phyloP scores from a whole-genome alignment of 2,797 vertebrate species.

The Esox lucius region DNA sequence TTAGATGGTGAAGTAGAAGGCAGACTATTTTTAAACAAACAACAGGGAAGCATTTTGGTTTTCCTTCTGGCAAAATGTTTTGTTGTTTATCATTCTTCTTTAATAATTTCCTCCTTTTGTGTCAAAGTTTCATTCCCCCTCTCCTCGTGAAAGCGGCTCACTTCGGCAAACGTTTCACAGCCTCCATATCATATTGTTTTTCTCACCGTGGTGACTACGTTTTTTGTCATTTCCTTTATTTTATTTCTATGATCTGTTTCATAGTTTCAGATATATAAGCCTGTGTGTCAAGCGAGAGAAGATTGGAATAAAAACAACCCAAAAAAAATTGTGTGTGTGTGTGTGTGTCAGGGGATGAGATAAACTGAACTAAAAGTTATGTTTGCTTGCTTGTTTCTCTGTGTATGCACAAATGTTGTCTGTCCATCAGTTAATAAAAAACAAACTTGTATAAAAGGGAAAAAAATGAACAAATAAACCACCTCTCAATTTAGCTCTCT shows the following conservation, averaged over 20 bases:
- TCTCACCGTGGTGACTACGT: conserved; percentile 49
- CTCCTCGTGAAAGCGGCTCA: conserved; percentile 36
- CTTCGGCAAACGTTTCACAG: conserved; percentile 27
- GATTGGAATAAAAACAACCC: conserved; percentile 44
- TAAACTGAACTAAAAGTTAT: conserved; percentile 28
- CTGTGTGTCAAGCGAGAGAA: conserved; percentile 59
- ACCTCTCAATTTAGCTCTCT: conserved; percentile 35
- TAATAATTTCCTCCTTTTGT: conserved; percentile 40
- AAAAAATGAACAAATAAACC: conserved; percentile 54
- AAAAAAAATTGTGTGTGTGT: conserved; percentile 22
- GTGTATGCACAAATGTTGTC: conserved; percentile 18
- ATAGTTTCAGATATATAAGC: conserved; percentile 61
- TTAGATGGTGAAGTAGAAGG: conserved; percentile 53
- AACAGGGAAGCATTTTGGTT: conserved; percentile 65
- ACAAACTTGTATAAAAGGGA: conserved; percentile 42
- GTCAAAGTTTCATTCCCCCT: conserved; percentile 42
- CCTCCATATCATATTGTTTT: conserved; percentile 40
- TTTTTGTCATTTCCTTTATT: conserved; percentile 46
- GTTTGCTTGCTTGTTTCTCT: conserved; percentile 17
- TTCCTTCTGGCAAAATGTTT: conserved; percentile 62
- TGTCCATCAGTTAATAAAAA: conserved; percentile 42
- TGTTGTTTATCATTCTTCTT: conserved; percentile 42
- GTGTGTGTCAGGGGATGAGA: conserved; percentile 18
- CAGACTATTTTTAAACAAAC: conserved; percentile 49
- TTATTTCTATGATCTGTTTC: conserved; percentile 46